A percentile compares a stretch with the other conserved stretches of the same genome.
Evolutionary conservation across 2,113 vertebrate species (phyloP).

Genomic region (Apodemus speciosus): DNA sequence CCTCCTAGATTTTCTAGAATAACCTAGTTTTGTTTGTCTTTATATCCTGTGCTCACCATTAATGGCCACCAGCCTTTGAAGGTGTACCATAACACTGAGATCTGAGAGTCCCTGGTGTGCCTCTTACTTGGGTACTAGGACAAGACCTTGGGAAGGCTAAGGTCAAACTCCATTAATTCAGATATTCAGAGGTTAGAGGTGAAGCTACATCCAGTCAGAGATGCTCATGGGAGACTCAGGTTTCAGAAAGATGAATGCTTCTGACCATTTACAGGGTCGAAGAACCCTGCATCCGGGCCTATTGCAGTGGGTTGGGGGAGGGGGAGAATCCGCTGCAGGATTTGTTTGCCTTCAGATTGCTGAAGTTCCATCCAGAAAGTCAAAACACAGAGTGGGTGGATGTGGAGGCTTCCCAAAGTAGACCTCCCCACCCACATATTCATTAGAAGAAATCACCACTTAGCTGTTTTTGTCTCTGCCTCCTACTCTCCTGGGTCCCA

Average conservation of each 20-base stretch:
- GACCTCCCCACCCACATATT: conserved; percentile 72
- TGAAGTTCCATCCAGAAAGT: conserved; percentile 64
- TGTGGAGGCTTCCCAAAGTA: conserved; percentile 80
- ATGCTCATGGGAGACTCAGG: background rate
- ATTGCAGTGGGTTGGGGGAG: background rate
- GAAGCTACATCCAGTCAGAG: background rate
- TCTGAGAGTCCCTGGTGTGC: background rate
- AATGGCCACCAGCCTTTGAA: background rate
- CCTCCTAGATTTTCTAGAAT: background rate
- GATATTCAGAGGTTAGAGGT: conserved; percentile 5
- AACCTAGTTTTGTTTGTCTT: background rate
- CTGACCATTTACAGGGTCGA: conserved; percentile 35
- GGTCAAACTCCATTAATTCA: background rate
- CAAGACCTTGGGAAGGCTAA: background rate
- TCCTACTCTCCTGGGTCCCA: conserved; percentile 69
- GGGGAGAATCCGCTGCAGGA: conserved; percentile 25
- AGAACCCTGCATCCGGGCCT: conserved; percentile 9
- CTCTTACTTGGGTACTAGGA: background rate
- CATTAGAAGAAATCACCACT: conserved; percentile 80
- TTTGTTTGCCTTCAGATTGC: conserved; percentile 61
- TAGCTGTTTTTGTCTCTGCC: conserved; percentile 70
- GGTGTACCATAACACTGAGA: background rate
- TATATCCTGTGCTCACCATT: background rate
- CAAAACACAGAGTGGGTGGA: conserved; percentile 65
- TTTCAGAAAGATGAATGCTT: conserved; percentile 40